Percentiles rank a stretch among this genome's conserved stretches.
These are phyloP conservation scores for Heterotis niloticus DNA, from an alignment of 2,113 vertebrate genomes.

Conservation along the genomic window DNA sequence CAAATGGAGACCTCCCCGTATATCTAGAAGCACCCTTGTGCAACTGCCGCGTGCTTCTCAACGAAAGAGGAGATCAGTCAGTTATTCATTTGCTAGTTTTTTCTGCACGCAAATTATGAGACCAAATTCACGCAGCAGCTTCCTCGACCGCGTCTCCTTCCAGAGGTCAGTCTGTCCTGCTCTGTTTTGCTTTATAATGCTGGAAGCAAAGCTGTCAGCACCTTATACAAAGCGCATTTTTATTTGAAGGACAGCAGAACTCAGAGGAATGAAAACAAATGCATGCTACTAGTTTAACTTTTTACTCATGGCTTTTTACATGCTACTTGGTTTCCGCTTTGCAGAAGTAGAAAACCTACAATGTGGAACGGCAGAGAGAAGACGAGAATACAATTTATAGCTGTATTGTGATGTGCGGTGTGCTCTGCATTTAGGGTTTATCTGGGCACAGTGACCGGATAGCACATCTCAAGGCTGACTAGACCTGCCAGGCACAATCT, in stretches of 20 bases:
- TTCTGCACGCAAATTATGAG: conserved; percentile 65
- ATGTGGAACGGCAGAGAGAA: background rate
- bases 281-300: too few species aligned
- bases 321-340: background rate
- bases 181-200: background rate
- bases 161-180: conserved; percentile 40
- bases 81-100: conserved; percentile 45
- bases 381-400: background rate
- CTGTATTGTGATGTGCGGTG: too few species aligned
- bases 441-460: too few species aligned
- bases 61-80: conserved; percentile 61
- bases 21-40: conserved; percentile 60
- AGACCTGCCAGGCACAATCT: too few species aligned
- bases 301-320: background rate
- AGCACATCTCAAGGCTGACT: too few species aligned
- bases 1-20: conserved; percentile 68
- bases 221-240: too few species aligned
- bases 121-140: conserved; percentile 55
- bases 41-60: conserved; percentile 64
- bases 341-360: background rate
- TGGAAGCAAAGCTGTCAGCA: background rate
- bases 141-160: conserved; percentile 51
- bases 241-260: too few species aligned
- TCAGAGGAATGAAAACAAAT: too few species aligned
- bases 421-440: too few species aligned